Conservation (phyloP, 2,113 vertebrate species). For the Hydrolagus affinis region DNA sequence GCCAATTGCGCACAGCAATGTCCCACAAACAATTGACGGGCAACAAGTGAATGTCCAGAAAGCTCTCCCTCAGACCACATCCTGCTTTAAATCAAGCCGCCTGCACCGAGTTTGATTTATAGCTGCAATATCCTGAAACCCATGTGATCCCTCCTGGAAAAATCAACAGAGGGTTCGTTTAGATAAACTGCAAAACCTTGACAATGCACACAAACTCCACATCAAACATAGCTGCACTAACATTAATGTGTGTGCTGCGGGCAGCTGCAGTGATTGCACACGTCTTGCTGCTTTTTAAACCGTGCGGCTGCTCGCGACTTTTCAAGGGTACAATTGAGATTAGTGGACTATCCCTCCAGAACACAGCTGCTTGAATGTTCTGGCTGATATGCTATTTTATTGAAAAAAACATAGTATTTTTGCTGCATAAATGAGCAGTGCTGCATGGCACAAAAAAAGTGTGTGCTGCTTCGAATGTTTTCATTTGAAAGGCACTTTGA, state of each 20-base stretch:
- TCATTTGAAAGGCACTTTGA: too few relatives aligned
- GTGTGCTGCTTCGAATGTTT: too few relatives aligned
- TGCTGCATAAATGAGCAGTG: too few relatives aligned
- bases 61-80: too few relatives aligned
- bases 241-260: neutral
- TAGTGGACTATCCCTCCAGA: neutral
- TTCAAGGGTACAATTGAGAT: neutral
- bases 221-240: neutral
- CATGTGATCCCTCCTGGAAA: neutral
- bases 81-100: neutral
- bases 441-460: too few relatives aligned
- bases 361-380: neutral
- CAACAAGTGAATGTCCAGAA: too few relatives aligned
- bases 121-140: neutral
- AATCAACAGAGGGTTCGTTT: neutral
- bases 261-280: neutral
- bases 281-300: neutral
- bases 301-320: neutral
- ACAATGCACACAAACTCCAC: neutral
- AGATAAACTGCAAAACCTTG: neutral
- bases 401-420: too few relatives aligned
- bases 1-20: too few relatives aligned
- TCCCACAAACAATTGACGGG: too few relatives aligned
- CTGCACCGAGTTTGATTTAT: constrained; percentile 16
- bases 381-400: neutral